Conservation (phyloP, 2,797 vertebrate species). For the Coluber constrictor region DNA sequence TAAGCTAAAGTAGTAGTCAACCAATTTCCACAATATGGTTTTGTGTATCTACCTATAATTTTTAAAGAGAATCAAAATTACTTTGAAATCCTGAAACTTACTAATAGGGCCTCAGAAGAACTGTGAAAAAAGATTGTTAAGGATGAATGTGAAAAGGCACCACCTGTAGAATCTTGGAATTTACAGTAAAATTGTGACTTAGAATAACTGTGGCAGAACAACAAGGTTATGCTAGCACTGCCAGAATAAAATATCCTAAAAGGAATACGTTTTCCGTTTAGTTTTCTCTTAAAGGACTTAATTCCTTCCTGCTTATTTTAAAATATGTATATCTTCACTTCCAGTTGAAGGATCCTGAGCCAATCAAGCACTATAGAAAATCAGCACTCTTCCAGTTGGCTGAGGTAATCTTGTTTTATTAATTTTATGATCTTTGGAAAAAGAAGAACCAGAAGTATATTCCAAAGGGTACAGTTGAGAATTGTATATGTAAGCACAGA, state of each 20-base stretch:
- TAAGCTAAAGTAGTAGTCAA: neutral
- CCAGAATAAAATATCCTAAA: constrained; percentile 2
- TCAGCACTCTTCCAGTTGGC: constrained; percentile 93
- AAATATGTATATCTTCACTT: constrained; percentile 77
- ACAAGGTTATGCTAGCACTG: neutral
- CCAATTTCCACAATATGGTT: neutral
- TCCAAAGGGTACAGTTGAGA: neutral
- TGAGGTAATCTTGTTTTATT: constrained; percentile 77
- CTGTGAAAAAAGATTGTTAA: neutral
- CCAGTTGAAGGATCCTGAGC: constrained; percentile 76
- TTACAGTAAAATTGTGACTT: neutral
- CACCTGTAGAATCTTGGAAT: neutral
- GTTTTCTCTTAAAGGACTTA: constrained; percentile 31
- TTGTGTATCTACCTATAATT: neutral
- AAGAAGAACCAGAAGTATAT: neutral
- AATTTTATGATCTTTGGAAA: neutral
- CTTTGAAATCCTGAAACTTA: neutral
- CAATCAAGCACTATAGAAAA: constrained; percentile 85
- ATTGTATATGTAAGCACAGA: neutral
- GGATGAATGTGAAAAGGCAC: neutral
- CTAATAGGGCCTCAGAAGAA: neutral
- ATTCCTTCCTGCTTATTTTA: constrained; percentile 58
- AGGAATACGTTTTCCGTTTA: constrained; percentile 20
- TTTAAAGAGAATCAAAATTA: neutral
- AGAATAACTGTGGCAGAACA: neutral